Evolutionary conservation across 2,888 invertebrate genomes (phyloP).

Genomic region (Dendrolimus pini): DNA sequence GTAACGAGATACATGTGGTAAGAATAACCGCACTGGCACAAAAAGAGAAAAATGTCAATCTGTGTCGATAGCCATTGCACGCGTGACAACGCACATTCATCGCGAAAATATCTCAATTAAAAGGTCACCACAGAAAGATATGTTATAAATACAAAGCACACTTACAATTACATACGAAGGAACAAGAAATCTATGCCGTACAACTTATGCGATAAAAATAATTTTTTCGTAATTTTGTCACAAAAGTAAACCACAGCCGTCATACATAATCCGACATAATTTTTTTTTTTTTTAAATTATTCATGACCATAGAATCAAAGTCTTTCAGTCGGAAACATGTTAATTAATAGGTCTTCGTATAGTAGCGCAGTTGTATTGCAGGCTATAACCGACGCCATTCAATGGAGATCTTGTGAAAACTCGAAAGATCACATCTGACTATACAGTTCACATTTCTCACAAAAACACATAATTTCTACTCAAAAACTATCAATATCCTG

Average conservation of each 20-base stretch:
- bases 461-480: too few relatives aligned
- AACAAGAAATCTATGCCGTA: slow-evolving; percentile 29
- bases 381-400: too few relatives aligned
- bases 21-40: slow-evolving; percentile 67
- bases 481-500: too few relatives aligned
- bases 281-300: slow-evolving; percentile 15
- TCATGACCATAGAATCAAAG: too few relatives aligned
- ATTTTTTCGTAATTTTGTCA: slow-evolving; percentile 53
- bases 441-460: too few relatives aligned
- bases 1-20: slow-evolving; percentile 72
- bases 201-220: slow-evolving; percentile 34
- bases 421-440: too few relatives aligned
- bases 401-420: too few relatives aligned
- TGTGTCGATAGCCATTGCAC: slow-evolving; percentile 73
- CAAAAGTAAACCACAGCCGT: slow-evolving; percentile 56
- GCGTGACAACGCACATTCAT: slow-evolving; percentile 74
- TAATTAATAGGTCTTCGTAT: too few relatives aligned
- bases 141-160: slow-evolving; percentile 29
- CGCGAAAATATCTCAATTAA: slow-evolving; percentile 26
- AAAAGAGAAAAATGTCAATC: slow-evolving; percentile 74
- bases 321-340: too few relatives aligned
- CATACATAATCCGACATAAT: slow-evolving; percentile 36
- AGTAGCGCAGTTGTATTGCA: too few relatives aligned
- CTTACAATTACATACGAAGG: slow-evolving; percentile 63
- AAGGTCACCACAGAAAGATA: slow-evolving; percentile 18